phyloP scores from a whole-genome alignment of 2,113 vertebrate species.

The Murina feae region DNA sequence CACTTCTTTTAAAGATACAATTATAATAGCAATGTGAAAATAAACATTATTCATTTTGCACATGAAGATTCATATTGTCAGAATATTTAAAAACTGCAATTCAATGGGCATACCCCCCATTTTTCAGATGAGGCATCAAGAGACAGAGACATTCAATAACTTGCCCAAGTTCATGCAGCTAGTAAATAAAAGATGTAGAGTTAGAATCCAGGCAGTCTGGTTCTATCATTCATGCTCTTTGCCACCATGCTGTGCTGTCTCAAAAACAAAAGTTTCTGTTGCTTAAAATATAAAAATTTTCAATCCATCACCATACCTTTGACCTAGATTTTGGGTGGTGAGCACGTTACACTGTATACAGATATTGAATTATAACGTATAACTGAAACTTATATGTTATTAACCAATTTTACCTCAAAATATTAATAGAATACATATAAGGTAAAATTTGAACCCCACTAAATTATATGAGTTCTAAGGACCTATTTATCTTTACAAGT shows the following conservation, averaged over 20 bases:
- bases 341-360: background rate
- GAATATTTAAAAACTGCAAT: background rate
- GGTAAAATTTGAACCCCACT: background rate
- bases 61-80: background rate
- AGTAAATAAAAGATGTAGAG: background rate
- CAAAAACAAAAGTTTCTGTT: background rate
- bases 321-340: background rate
- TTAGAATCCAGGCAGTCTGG: background rate
- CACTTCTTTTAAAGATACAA: background rate
- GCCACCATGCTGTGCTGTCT: background rate
- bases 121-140: background rate
- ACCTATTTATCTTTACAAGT: background rate
- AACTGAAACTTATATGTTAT: background rate
- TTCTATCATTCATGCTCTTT: background rate
- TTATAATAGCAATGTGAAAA: background rate
- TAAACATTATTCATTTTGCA: background rate
- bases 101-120: background rate
- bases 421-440: background rate
- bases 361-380: background rate
- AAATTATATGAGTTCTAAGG: background rate
- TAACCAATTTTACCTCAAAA: background rate
- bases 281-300: constrained; percentile 6
- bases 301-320: background rate
- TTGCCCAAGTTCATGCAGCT: background rate
- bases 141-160: background rate